phyloP scores from a whole-genome alignment of 2,888 invertebrate species.

The Apotomis capreana region DNA sequence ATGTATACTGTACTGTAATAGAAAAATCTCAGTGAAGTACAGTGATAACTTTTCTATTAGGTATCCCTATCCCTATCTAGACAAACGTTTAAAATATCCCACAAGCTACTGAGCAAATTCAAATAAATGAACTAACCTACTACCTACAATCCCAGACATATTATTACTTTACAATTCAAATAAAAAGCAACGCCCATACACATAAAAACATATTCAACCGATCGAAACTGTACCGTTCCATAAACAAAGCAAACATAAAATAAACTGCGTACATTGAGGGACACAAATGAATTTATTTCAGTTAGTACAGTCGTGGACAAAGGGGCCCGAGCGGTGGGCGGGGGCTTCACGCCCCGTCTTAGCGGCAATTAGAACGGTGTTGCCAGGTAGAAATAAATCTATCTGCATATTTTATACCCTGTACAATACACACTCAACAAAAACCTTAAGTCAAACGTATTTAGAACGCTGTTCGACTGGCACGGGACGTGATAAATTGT shows the following conservation, averaged over 20 bases:
- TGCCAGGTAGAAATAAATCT: slow-evolving; percentile 70
- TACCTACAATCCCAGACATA: slow-evolving; percentile 13
- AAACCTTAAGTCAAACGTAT: neutral
- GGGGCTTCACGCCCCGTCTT: slow-evolving; percentile 72
- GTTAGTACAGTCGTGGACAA: slow-evolving; percentile 66
- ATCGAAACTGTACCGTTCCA: slow-evolving; percentile 59
- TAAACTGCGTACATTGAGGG: slow-evolving; percentile 66
- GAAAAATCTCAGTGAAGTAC: too few species aligned
- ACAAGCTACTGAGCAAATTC: slow-evolving; percentile 1
- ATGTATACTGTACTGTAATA: too few species aligned
- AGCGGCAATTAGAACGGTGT: slow-evolving; percentile 70
- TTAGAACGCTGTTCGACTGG: neutral
- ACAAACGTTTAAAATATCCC: neutral
- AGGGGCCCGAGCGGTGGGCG: slow-evolving; percentile 70
- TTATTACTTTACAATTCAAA: slow-evolving; percentile 31
- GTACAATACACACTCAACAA: slow-evolving; percentile 2
- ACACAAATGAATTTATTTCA: slow-evolving; percentile 58
- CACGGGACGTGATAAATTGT: neutral
- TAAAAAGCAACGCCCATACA: slow-evolving; percentile 34
- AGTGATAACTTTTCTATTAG: too few species aligned
- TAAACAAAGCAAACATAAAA: slow-evolving; percentile 75
- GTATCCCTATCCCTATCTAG: too few species aligned
- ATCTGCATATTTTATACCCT: slow-evolving; percentile 62
- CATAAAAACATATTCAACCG: slow-evolving; percentile 25
- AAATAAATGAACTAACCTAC: neutral